Base-by-base conservation (phyloP, 1,140 invertebrate genomes). In the Zaprionus ornatus region DNA sequence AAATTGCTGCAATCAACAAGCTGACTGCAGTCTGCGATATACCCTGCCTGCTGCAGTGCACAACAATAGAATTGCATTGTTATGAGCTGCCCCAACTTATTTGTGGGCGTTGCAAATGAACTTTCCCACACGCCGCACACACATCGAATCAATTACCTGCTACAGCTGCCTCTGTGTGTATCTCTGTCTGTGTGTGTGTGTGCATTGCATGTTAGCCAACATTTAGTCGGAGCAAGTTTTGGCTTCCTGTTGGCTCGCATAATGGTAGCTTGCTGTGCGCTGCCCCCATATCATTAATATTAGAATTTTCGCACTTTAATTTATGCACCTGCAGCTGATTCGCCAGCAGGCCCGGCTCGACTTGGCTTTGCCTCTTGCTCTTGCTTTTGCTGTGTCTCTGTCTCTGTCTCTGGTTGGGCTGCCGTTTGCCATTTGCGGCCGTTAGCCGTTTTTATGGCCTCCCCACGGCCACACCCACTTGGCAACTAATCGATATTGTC, bases 271-370 rank as follows among this genome's bases (percentile, higher is more conserved):
- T n/a, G 56, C 48, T 50, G 67, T 55, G 35, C 52, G 68, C 72
- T 71, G 66, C 70, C 77, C 66, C 73, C 77, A 72, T 88, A 83
- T 74, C 70, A 88, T 88, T 84, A 90, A 84, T 90, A 88, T 90
- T 82, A 82, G 84, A 82, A 64, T 83, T 88, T 88, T 88, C 84
- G 74, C 84, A 88, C 84, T 88, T 90, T 88, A 88, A 88, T 88
- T 88, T 88, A 88, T 88, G 84, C 84, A 88, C 85, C 84, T 88
- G 83, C 78, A 78, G 84, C 84, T 88, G 74, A 90, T 88, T 88
- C 84, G 84, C 77, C 74, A 77, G 32, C 64, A 57, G 56, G 66
- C 62, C 29, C 9, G 29, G 10, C 29, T 3, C 29, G 29, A 9
- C 9, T 10, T 10, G 29, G 29, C 29, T 27, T 27, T 27, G 25